Base-by-base conservation (phyloP, 2,797 vertebrate genomes). In the Cryptoblepharus egeriae region DNA sequence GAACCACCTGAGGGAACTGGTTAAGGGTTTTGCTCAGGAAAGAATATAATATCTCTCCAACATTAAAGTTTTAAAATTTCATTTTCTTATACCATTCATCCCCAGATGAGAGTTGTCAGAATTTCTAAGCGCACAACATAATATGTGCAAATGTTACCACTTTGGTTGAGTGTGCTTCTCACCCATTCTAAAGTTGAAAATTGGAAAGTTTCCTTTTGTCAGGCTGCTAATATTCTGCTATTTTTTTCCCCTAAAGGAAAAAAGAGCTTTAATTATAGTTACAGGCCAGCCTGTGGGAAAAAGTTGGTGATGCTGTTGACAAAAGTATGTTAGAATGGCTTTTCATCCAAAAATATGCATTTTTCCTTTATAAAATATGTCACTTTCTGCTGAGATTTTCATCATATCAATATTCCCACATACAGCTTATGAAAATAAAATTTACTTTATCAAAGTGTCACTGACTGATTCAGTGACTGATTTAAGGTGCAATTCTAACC, bases 181-280 rank as follows among this genome's bases (percentile, higher is more conserved):
- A 82, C 5, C 3, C 5, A 69, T 83, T 87, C 24, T 37, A 91
- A 88, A 88, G 55, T 13, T 84, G n/a, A 88, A 88, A 84, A 88
- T 82, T 45, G 22, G 37, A 22, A 87, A 80, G 7, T 30, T 26
- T 73, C 45, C 35, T 67, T 87, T 74, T 82, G 42, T 45, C 52
- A 79, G 15, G 1, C 55, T 84, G 26, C 79, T 83, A 75, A 85
- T 45, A 2, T 84, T 89, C 3, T 68, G 12, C 5, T 74, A 42
- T 82, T 70, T 61, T n/a, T 65, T 16, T 5, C 45, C 71, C 24
- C 42, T 15, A 64, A 42, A 11, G 12, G 4, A 8, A 35, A 35
- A 52, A 82, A 77, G 72, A 72, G 0, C 0, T 84, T 85, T 85
- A 42, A 68, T 73, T 85, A 52, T 82, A 83, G 69, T 57, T 93